Evolutionary conservation across 2,888 invertebrate species (phyloP).

Genomic region (Ochropacha duplaris): DNA sequence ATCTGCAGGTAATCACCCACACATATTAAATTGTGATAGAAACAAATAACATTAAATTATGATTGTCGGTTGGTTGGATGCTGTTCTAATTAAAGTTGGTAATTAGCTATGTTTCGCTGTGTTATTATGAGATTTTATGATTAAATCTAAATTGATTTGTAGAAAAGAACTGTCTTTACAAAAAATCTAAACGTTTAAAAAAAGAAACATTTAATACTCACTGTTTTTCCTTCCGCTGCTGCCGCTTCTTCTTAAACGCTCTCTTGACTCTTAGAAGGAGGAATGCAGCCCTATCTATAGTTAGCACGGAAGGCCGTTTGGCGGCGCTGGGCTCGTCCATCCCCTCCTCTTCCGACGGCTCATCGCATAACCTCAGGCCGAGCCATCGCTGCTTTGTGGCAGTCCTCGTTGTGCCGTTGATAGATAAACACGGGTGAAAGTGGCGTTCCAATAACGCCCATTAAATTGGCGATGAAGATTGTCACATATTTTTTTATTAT

Average conservation of each 20-base stretch:
- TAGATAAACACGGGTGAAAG: constrained; percentile 28
- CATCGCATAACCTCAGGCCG: constrained; percentile 82
- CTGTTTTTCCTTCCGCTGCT: constrained; percentile 93
- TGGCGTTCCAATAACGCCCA: not conserved
- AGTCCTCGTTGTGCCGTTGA: constrained; percentile 62
- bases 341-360: constrained; percentile 65
- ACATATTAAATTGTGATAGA: constrained; percentile 23
- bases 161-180: no score
- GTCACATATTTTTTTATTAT: not conserved
- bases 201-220: constrained; percentile 72
- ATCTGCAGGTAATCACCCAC: constrained; percentile 40
- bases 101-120: no score
- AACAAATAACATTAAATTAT: no score
- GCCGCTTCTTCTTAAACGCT: constrained; percentile 94
- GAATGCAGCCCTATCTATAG: constrained; percentile 95
- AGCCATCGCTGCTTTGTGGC: constrained; percentile 77
- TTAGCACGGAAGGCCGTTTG: constrained; percentile 86
- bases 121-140: no score
- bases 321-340: constrained; percentile 75
- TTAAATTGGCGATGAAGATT: not conserved
- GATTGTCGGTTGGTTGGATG: no score
- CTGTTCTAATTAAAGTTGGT: no score
- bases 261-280: constrained; percentile 93
- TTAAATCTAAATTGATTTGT: no score
- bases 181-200: not conserved